Conservation (phyloP, 2,888 invertebrate genomes). For the Clanis bilineata region DNA sequence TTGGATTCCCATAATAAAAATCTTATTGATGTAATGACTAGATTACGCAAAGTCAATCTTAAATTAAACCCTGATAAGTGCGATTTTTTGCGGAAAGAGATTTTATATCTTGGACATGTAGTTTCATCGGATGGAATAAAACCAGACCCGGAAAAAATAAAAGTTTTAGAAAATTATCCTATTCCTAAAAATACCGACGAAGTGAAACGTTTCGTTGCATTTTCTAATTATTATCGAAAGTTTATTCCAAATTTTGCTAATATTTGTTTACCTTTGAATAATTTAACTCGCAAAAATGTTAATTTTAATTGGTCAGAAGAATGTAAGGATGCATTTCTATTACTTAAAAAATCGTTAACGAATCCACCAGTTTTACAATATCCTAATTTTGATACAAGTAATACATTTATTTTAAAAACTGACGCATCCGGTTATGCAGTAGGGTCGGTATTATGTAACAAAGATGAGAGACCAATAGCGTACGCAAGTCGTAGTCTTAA, state of each 20-base stretch:
- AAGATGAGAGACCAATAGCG: neutral
- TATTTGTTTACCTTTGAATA: constrained; percentile 23
- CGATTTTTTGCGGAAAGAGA: no score
- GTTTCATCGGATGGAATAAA: neutral
- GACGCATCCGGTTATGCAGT: neutral
- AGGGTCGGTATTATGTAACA: neutral
- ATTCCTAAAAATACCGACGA: constrained; percentile 10
- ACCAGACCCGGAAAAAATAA: no score
- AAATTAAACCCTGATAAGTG: neutral
- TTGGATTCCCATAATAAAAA: neutral
- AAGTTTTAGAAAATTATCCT: neutral
- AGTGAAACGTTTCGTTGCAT: constrained; percentile 14
- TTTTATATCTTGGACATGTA: neutral
- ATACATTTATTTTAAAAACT: neutral
- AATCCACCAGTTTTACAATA: neutral
- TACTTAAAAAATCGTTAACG: neutral
- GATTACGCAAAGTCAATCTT: neutral
- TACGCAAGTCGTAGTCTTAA: neutral
- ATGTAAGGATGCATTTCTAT: neutral
- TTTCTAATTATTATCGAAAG: constrained; percentile 19
- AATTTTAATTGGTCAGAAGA: constrained; percentile 16
- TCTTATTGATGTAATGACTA: neutral
- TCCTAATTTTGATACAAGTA: no score
- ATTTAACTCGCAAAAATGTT: constrained; percentile 22
- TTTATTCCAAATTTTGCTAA: constrained; percentile 23